Conservation (phyloP, 2,797 vertebrate species). For the Adelosebastes latens region DNA sequence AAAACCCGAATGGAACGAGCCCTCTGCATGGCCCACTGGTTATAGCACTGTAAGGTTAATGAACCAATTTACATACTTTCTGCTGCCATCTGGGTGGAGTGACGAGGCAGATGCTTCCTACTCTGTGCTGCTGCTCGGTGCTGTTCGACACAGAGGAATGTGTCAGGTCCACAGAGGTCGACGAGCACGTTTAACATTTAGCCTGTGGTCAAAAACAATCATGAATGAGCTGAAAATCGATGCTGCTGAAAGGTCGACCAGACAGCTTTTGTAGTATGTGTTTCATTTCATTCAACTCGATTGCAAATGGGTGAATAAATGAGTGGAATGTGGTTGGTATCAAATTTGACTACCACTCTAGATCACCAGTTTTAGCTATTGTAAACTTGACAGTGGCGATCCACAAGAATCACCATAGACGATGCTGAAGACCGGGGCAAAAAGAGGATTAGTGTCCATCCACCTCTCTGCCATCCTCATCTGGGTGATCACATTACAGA, state of each 20-base stretch:
- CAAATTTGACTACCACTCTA: constrained; percentile 1
- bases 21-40: constrained; percentile 76
- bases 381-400: constrained; percentile 39
- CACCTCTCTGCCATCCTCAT: constrained; percentile 55
- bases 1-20: constrained; percentile 73
- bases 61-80: constrained; percentile 84
- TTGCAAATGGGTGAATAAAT: constrained; percentile 1
- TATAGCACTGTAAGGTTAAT: constrained; percentile 84
- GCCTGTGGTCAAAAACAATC: constrained; percentile 38
- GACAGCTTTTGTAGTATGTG: background rate
- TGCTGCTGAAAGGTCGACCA: constrained; percentile 1
- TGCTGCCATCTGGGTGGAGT: constrained; percentile 77
- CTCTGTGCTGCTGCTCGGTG: constrained; percentile 47
- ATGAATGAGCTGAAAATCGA: constrained; percentile 15
- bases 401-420: constrained; percentile 43
- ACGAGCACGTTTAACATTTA: constrained; percentile 43
- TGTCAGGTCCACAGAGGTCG: constrained; percentile 56
- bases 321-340: background rate
- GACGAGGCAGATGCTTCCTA: constrained; percentile 71
- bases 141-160: constrained; percentile 63
- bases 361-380: background rate
- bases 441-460: constrained; percentile 56
- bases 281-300: constrained; percentile 12
- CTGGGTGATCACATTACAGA: constrained; percentile 68
- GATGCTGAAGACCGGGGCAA: constrained; percentile 14